A percentile compares a stretch with the other conserved stretches of the same genome.
phyloP scores from a whole-genome alignment of 2,888 invertebrate species.

The Bruchidius siliquastri region DNA sequence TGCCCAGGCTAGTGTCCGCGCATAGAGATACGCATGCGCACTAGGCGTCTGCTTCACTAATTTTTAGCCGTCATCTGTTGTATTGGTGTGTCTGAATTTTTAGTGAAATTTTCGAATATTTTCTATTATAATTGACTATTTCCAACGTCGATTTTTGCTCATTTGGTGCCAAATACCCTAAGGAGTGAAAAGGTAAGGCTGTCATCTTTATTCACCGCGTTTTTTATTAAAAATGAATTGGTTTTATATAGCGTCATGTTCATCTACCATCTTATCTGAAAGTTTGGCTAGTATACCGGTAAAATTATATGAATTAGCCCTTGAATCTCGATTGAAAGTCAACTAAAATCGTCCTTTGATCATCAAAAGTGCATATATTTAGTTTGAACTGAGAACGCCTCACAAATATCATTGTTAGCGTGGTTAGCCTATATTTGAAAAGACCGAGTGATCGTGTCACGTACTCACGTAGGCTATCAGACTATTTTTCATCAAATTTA shows the following conservation, averaged over 20 bases:
- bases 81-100: constrained; percentile 43
- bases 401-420: background rate
- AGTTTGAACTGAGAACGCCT: background rate
- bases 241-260: constrained; percentile 42
- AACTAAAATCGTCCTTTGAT: background rate
- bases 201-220: constrained; percentile 38
- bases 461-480: background rate
- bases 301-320: background rate
- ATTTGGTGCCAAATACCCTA: constrained; percentile 11
- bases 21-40: background rate
- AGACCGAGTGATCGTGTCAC: background rate
- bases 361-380: background rate
- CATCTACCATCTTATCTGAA: constrained; percentile 23
- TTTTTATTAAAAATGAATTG: constrained; percentile 40
- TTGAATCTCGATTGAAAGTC: background rate
- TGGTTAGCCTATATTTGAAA: background rate
- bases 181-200: constrained; percentile 27
- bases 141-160: constrained; percentile 28
- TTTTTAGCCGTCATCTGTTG: constrained; percentile 55
- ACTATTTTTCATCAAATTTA: background rate
- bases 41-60: constrained; percentile 42
- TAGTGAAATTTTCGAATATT: constrained; percentile 38
- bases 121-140: constrained; percentile 38
- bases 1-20: background rate
- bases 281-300: constrained; percentile 9